Evolutionary conservation across 2,113 vertebrate genomes (phyloP).

Genomic region (Falcunculus frontatus): DNA sequence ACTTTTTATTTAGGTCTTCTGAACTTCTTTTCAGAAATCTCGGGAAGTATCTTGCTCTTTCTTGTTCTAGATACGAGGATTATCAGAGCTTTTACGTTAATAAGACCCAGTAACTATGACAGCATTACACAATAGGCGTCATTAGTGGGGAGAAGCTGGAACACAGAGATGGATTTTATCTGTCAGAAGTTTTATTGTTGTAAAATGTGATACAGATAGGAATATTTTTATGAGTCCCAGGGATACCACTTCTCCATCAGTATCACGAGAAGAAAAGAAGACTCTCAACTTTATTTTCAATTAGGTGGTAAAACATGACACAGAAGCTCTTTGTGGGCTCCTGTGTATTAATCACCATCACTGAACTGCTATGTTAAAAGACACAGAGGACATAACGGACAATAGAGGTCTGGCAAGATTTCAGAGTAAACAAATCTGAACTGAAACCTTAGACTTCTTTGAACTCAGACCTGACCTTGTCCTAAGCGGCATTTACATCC

Average conservation of each 20-base stretch:
- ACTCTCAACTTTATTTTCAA: neutral
- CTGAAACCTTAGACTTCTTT: slow-evolving; percentile 8
- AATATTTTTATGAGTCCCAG: slow-evolving; percentile 23
- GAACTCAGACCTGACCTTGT: neutral
- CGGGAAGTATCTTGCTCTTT: neutral
- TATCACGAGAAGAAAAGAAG: neutral
- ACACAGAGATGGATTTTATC: neutral
- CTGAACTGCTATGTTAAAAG: neutral
- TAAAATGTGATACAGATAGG: neutral
- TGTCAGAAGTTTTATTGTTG: neutral
- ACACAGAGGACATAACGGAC: neutral
- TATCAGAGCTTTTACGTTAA: neutral
- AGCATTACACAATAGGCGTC: neutral
- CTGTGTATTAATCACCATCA: neutral
- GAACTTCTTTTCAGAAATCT: neutral
- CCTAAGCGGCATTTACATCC: neutral
- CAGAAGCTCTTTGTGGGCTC: neutral
- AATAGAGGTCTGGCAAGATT: neutral
- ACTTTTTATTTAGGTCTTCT: neutral
- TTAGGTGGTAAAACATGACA: neutral
- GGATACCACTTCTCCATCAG: neutral
- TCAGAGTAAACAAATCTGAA: slow-evolving; percentile 14
- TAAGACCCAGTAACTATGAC: neutral
- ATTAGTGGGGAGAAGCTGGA: neutral
- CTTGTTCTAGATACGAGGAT: neutral